Evolutionary conservation across 2,888 invertebrate genomes (phyloP), one percentile per base, ranked within the genome.

Genomic region (Aquatica leii): DNA sequence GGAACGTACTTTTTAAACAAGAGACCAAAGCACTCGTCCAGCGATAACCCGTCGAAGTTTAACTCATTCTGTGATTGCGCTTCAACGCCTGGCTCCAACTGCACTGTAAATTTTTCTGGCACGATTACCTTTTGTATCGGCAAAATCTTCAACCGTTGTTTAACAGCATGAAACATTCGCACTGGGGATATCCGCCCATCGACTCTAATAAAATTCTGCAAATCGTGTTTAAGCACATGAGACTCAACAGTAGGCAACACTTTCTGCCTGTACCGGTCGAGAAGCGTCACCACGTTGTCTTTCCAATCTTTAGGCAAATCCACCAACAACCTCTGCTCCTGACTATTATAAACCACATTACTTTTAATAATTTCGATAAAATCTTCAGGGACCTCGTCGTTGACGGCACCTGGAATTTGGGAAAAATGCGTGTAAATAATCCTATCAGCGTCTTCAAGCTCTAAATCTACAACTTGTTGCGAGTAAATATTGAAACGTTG

Each of bases 121-220:
- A 81, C 52, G 12, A 82, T 58, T 0, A 78, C 80, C 57, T 70
- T 73, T 20, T 78, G 79, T 11, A 81, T 46, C 1, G 81, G 80
- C 31, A 83, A 69, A 15, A 76, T 72, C 54, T 76, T 71, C 18
- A 88, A 74, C 68, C 80, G 82, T 67, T 83, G 78, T 66, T 80
- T 78, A 41, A 87, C 67, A 31, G 84, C 78, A 67, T 84, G 72
- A 71, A 88, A 81, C 83, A 87, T 85, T 69, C 83, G 78, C 46
- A 79, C 74, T 14, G 79, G 69, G 18, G 84, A 75, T 35, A 80
- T 78, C 31, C 88, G 81, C 1, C 86, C 88, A 76, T 89, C 88
- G 48, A 89, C 73, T 78, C 85, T 86, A 21, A 89, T 80, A 40
- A 87, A 80, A 73, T 80, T 78, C 70, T 86, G 84, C 0, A 86